Evolutionary conservation across 2,888 invertebrate genomes (phyloP).

Genomic region (Pachycephus smyrnensis): DNA sequence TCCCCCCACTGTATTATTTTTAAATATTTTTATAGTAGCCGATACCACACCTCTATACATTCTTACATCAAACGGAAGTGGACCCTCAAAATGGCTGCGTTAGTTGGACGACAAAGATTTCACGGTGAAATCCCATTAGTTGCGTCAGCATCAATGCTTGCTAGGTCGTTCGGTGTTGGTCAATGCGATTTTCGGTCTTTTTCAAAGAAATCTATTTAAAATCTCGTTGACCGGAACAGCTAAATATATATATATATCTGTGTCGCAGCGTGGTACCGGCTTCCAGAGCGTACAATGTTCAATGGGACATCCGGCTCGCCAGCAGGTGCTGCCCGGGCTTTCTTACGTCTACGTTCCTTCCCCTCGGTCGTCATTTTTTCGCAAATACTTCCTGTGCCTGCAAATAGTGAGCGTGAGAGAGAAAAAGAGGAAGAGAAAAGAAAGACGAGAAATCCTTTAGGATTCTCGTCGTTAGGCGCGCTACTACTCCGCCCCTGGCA

Average conservation of each 20-base stretch:
- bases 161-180: background rate
- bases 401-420: background rate
- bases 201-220: slow-evolving; percentile 48
- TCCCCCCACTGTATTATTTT: background rate
- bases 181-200: slow-evolving; percentile 1
- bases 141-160: background rate
- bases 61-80: background rate
- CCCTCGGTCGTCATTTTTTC: slow-evolving; percentile 19
- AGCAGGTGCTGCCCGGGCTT: slow-evolving; percentile 24
- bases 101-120: slow-evolving; percentile 50
- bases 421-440: no score
- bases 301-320: slow-evolving; percentile 53
- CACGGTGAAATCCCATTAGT: slow-evolving; percentile 43
- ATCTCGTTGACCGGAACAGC: slow-evolving; percentile 42
- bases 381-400: slow-evolving; percentile 21
- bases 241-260: background rate
- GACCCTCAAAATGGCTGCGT: slow-evolving; percentile 12
- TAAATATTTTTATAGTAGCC: background rate
- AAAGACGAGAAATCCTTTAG: no score
- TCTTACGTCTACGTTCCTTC: background rate
- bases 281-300: slow-evolving; percentile 53
- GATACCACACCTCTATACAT: background rate
- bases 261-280: slow-evolving; percentile 41
- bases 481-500: background rate
- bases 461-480: background rate